Conservation (phyloP, 2,797 vertebrate species). For the Sarcophilus harrisii region DNA sequence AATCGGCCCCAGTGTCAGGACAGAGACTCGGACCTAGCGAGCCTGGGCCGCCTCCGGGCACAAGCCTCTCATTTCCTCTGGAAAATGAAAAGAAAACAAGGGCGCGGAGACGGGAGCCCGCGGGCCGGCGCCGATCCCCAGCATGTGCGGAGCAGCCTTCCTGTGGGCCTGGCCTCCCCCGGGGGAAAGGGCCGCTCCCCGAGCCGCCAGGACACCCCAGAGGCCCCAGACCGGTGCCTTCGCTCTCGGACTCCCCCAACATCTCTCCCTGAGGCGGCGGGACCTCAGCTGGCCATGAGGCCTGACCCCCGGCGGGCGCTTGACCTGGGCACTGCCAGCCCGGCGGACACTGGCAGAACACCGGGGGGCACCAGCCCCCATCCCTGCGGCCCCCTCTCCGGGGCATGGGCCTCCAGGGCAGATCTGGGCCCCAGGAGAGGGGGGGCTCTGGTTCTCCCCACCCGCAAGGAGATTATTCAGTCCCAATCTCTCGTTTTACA, state of each 20-base stretch:
- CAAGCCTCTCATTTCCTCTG: constrained; percentile 86
- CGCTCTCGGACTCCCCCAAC: background rate
- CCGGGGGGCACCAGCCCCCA: too few species aligned
- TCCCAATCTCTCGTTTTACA: background rate
- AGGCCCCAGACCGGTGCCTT: fast-evolving
- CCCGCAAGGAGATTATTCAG: background rate
- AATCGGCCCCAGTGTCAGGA: constrained; percentile 72
- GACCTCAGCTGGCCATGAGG: background rate
- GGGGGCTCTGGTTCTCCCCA: background rate
- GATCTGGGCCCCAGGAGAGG: background rate
- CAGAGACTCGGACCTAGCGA: constrained; percentile 77
- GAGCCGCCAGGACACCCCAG: background rate
- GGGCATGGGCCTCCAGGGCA: too few species aligned
- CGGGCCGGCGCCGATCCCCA: too few species aligned
- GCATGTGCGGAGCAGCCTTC: background rate
- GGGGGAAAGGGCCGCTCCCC: background rate
- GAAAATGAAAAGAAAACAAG: constrained; percentile 81
- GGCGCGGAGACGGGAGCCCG: constrained; percentile 8
- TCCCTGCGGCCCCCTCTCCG: too few species aligned
- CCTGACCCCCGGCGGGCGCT: too few species aligned
- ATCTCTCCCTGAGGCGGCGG: background rate
- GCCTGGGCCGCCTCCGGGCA: constrained; percentile 63
- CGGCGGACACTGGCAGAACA: background rate
- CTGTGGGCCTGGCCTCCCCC: background rate
- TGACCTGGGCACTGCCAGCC: background rate